Evolutionary conservation across 2,888 invertebrate genomes (phyloP).

Genomic region (Lasioglossum leucozonium): DNA sequence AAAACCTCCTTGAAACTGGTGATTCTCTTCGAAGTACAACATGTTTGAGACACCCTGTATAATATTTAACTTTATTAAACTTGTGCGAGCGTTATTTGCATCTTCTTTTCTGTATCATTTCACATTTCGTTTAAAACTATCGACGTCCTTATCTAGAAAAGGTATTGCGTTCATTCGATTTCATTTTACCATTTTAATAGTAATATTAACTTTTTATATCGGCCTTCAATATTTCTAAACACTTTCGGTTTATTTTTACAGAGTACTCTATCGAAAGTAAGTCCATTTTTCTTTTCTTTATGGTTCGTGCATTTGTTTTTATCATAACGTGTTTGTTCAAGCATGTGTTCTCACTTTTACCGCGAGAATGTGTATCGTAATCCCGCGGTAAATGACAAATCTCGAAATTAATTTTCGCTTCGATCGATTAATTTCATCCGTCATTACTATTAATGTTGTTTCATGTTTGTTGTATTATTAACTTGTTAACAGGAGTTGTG

Average conservation of each 20-base stretch:
- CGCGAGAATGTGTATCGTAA: not conserved
- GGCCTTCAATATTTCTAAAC: not conserved
- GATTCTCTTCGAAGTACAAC: too few relatives aligned
- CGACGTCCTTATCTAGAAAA: not conserved
- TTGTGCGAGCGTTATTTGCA: not conserved
- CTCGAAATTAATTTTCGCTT: conserved; percentile 39
- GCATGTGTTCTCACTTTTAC: conserved; percentile 4
- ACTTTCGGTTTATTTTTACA: conserved; percentile 16
- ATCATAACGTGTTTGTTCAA: not conserved
- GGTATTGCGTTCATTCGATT: not conserved
- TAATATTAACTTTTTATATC: not conserved
- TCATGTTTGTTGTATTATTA: not conserved
- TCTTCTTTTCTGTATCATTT: not conserved
- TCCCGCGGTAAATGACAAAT: conserved; percentile 20
- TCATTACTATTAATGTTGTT: not conserved
- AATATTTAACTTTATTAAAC: not conserved
- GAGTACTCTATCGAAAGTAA: conserved; percentile 5
- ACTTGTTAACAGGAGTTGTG: conserved; percentile 12
- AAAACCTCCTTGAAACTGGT: too few relatives aligned
- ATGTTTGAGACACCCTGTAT: not conserved
- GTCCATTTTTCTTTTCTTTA: conserved; percentile 7
- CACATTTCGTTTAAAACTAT: not conserved
- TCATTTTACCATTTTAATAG: not conserved
- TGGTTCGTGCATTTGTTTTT: not conserved
- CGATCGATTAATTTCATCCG: conserved; percentile 21